phyloP scores from a whole-genome alignment of 2,888 invertebrate species.

The Seira sanloemensis region DNA sequence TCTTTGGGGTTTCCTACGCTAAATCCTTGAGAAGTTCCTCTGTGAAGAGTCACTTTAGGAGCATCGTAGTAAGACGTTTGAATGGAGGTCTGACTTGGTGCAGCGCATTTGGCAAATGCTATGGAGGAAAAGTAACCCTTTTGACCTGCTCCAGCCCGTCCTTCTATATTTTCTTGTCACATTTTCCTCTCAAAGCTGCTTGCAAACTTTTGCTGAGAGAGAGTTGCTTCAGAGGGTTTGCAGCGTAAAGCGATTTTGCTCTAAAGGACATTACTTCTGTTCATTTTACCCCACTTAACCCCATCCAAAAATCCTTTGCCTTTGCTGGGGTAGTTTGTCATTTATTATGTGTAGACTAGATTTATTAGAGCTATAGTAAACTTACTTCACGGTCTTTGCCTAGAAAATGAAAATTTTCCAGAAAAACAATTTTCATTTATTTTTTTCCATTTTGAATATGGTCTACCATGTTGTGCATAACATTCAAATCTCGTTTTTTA shows the following conservation, averaged over 20 bases:
- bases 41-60: neutral
- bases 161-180: slow-evolving; percentile 1
- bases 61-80: neutral
- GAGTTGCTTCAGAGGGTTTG: neutral
- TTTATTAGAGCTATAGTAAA: neutral
- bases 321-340: slow-evolving; percentile 1
- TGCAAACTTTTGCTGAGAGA: neutral
- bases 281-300: neutral
- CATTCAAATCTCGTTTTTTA: slow-evolving; percentile 17
- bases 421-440: slow-evolving; percentile 1
- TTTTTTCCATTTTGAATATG: neutral
- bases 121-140: neutral
- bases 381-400: neutral
- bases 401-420: neutral
- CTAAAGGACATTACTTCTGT: too few relatives aligned
- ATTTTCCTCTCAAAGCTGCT: neutral
- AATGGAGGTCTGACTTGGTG: neutral
- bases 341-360: neutral
- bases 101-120: neutral
- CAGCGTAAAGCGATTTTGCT: neutral
- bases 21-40: neutral
- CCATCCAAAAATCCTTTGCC: neutral
- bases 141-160: neutral
- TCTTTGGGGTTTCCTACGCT: neutral
- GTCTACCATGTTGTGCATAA: neutral